Evolutionary conservation across 2,797 vertebrate genomes (phyloP), one percentile per base, ranked within the genome.

Genomic region (Rhinophrynus dorsalis): DNA sequence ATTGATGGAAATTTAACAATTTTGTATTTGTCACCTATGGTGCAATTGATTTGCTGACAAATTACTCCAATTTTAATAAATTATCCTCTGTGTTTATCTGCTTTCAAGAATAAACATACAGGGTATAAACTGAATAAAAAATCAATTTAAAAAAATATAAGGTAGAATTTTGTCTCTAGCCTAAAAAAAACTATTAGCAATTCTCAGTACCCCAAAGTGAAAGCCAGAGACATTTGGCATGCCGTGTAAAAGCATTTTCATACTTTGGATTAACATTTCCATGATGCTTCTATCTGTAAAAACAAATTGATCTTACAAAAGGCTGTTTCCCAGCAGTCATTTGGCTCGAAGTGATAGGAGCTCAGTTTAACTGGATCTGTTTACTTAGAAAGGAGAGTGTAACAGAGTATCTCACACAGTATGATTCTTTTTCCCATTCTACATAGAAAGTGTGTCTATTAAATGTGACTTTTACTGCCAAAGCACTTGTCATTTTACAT

Each of bases 401-500:
- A 65, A 73, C 55, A 32, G 54, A 42, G 62, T 65, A 73, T 65
- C 69, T 73, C 54, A 65, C 61, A 59, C 69, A 66, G 54, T 66
- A 32, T 58, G 45, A 54, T 67, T 23, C 23, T 61, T 65, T 77
- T 77, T 78, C 76, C 42, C 73, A 65, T 83, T 82, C 81, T 74
- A 79, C 73, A 73, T 65, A 80, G 75, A 78, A 75, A 79, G 62
- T 67, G 57, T 76, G 76, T 85, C 78, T 86, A 76, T 77, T 80
- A 69, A 80, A 81, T 40, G 61, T 80, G 75, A 82, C 74, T 82
- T 84, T 80, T 80, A 64, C 77, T 87, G 82, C 75, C 80, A 86
- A 78, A 85, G 76, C 74, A 81, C 76, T 83, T 83, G 80, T 80
- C 79, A 80, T 81, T 74, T 81, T 78, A 75, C 78, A 87, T 82